Evolutionary conservation across 2,888 invertebrate species (phyloP).

Genomic region (Pocota personata): DNA sequence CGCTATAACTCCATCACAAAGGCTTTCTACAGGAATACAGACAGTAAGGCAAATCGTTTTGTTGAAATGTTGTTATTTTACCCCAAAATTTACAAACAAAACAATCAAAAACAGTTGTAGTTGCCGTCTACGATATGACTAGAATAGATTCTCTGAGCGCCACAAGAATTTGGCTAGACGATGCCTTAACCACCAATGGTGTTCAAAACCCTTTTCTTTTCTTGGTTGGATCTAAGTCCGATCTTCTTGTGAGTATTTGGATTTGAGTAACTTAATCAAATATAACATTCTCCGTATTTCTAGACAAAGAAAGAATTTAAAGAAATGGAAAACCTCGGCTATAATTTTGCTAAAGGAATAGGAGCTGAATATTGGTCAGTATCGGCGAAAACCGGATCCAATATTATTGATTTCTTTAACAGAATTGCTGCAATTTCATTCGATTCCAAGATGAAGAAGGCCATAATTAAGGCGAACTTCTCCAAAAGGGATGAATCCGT

Average conservation of each 20-base stretch:
- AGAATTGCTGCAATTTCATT: conserved; percentile 88
- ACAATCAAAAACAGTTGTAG: conserved; percentile 88
- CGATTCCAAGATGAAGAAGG: conserved; percentile 82
- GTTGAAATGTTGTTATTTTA: no score
- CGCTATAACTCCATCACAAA: conserved; percentile 92
- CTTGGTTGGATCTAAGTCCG: conserved; percentile 90
- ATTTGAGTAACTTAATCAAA: background rate
- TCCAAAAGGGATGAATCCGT: background rate
- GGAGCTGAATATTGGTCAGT: conserved; percentile 91
- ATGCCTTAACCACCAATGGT: conserved; percentile 84
- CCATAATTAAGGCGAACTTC: conserved; percentile 30
- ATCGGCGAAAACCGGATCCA: conserved; percentile 89
- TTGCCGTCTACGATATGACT: conserved; percentile 89
- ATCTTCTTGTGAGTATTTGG: conserved; percentile 85
- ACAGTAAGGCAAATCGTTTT: conserved; percentile 84
- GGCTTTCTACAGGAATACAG: conserved; percentile 90
- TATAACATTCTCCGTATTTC: no score
- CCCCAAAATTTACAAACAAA: background rate
- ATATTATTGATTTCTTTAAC: conserved; percentile 87
- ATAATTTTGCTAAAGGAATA: conserved; percentile 85
- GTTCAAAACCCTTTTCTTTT: conserved; percentile 86
- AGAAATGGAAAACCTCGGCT: conserved; percentile 84
- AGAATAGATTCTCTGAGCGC: conserved; percentile 86
- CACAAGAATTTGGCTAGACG: conserved; percentile 87
- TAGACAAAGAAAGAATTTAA: conserved; percentile 82